Percentiles rank a stretch among this genome's conserved stretches.
Conservation (phyloP, 2,888 invertebrate species). For the Rotaria magnacalcarata region DNA sequence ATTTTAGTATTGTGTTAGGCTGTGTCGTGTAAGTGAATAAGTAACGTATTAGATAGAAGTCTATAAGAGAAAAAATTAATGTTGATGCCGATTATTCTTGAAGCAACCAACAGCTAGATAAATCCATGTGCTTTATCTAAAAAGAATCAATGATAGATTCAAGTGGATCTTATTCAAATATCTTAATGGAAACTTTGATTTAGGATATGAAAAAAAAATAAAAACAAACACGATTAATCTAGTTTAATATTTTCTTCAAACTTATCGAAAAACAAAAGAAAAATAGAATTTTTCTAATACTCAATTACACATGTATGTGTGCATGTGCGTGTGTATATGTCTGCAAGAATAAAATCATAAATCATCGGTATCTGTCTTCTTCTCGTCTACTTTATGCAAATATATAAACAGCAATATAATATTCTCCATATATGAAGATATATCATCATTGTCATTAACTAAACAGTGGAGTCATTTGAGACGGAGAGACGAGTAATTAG, state of each 20-base stretch:
- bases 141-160: not conserved
- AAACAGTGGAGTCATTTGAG: not conserved
- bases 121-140: not conserved
- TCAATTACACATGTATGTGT: not conserved
- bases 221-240: too few relatives aligned
- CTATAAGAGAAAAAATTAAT: not conserved
- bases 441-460: not conserved
- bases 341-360: not conserved
- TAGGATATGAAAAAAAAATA: too few relatives aligned
- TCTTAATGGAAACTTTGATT: too few relatives aligned
- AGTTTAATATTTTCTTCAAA: not conserved
- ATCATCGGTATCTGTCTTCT: not conserved
- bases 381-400: not conserved
- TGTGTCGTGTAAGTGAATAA: not conserved
- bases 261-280: not conserved
- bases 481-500: not conserved
- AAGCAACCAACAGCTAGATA: not conserved
- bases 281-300: too few relatives aligned
- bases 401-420: not conserved
- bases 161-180: not conserved
- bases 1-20: not conserved
- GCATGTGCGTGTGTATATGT: not conserved
- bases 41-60: not conserved
- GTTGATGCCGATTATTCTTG: not conserved
- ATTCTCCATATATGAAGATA: not conserved